Evolutionary conservation across 2,888 invertebrate genomes (phyloP).

Genomic region (Scaptomyza tumidula): DNA sequence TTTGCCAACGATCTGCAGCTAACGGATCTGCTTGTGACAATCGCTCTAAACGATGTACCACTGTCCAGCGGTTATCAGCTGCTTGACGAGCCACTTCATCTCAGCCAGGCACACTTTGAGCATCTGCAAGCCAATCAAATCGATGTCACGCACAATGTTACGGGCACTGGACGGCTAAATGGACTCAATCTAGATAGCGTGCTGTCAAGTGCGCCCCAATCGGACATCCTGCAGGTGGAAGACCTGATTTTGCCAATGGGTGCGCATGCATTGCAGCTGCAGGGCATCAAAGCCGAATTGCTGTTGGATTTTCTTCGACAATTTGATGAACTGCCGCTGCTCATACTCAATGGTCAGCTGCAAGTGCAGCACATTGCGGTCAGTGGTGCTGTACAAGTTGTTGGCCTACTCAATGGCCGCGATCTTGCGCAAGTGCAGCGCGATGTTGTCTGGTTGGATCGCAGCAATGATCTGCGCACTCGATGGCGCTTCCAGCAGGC

Average conservation of each 20-base stretch:
- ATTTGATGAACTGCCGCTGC: slow-evolving; percentile 76
- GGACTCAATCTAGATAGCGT: slow-evolving; percentile 82
- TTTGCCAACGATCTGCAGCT: slow-evolving; percentile 73
- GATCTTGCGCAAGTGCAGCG: slow-evolving; percentile 79
- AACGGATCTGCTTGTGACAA: slow-evolving; percentile 73
- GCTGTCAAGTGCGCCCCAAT: slow-evolving; percentile 52
- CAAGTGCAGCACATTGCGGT: slow-evolving; percentile 84
- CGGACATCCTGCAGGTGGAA: slow-evolving; percentile 73
- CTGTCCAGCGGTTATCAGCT: slow-evolving; percentile 68
- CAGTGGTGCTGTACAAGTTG: slow-evolving; percentile 70
- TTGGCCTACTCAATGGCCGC: slow-evolving; percentile 68
- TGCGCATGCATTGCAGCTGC: slow-evolving; percentile 81
- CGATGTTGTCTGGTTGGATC: slow-evolving; percentile 83
- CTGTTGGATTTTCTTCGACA: slow-evolving; percentile 74
- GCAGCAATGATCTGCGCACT: slow-evolving; percentile 80
- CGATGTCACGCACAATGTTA: slow-evolving; percentile 81
- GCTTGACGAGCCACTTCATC: slow-evolving; percentile 73
- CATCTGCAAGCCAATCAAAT: slow-evolving; percentile 75
- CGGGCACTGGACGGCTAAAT: slow-evolving; percentile 77
- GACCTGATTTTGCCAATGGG: slow-evolving; percentile 80
- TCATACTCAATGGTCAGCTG: slow-evolving; percentile 83
- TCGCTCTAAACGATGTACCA: slow-evolving; percentile 83
- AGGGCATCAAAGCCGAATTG: slow-evolving; percentile 80
- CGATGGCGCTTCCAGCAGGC: slow-evolving; percentile 75
- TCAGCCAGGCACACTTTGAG: slow-evolving; percentile 74